Conservation (phyloP, 2,797 vertebrate species). For the Sebastes aleutianus region DNA sequence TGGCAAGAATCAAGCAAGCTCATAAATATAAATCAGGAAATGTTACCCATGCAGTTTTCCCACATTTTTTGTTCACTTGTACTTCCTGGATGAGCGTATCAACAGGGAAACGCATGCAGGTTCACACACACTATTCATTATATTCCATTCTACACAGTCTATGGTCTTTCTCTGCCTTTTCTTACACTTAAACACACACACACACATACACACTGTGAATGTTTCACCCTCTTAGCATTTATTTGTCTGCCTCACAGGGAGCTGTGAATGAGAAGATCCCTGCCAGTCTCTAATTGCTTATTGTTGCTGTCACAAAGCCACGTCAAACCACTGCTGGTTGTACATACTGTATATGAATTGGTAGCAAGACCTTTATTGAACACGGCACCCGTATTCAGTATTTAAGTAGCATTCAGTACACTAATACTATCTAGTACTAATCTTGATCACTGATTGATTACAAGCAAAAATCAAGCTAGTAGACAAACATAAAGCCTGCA, state of each 20-base stretch:
- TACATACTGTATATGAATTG: conserved; percentile 57
- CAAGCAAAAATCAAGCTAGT: neutral
- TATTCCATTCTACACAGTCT: neutral
- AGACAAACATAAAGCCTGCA: neutral
- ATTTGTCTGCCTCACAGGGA: conserved; percentile 37
- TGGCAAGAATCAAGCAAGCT: neutral
- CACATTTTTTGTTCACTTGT: conserved; percentile 5
- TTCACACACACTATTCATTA: conserved; percentile 28
- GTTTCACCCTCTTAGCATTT: conserved; percentile 43
- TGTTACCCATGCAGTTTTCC: neutral
- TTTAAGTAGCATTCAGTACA: conserved; percentile 7
- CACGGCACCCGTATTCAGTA: conserved; percentile 23
- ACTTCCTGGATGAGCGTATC: conserved; percentile 11
- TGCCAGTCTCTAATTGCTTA: conserved; percentile 65
- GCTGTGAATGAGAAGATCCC: conserved; percentile 64
- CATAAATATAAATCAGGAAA: neutral
- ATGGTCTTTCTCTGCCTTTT: conserved; percentile 2
- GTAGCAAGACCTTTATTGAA: conserved; percentile 70
- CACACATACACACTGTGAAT: conserved; percentile 19
- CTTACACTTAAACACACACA: conserved; percentile 4
- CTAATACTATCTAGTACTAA: too few species aligned
- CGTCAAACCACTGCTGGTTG: conserved; percentile 53
- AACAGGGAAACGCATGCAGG: conserved; percentile 13
- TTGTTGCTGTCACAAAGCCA: conserved; percentile 68
- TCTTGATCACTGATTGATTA: neutral